Percentiles rank a stretch among this genome's conserved stretches.
Conservation (phyloP, 37 sponge, comb jelly and placozoan genomes). For the Haliclona indistincta region DNA sequence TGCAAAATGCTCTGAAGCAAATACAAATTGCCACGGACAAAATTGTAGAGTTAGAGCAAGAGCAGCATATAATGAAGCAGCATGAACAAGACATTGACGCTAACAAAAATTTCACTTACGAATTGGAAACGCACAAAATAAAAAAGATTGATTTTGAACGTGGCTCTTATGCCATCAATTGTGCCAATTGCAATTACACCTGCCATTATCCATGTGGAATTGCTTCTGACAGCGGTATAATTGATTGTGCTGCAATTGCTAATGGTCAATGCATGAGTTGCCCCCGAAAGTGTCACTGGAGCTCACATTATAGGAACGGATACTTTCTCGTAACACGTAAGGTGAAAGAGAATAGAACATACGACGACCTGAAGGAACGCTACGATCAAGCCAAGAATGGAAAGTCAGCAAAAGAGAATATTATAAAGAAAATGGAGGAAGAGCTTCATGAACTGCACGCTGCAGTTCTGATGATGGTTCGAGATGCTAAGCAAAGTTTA, state of each 20-base stretch:
- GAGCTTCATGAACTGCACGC: too few species aligned
- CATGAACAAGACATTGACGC: constrained; percentile 32
- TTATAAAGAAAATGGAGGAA: too few species aligned
- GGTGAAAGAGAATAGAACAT: too few species aligned
- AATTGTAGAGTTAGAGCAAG: constrained; percentile 42
- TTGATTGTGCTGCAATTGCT: constrained; percentile 63
- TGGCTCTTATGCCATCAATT: constrained; percentile 66
- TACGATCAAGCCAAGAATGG: too few species aligned
- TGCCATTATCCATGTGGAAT: constrained; percentile 58
- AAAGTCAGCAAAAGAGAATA: too few species aligned
- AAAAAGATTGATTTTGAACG: constrained; percentile 16
- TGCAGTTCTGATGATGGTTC: too few species aligned
- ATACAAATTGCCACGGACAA: constrained; percentile 26
- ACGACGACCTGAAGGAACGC: too few species aligned
- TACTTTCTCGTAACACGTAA: too few species aligned
- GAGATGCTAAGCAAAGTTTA: too few species aligned
- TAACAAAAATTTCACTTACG: constrained; percentile 61
- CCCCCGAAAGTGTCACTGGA: too few species aligned
- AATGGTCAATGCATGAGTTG: too few species aligned
- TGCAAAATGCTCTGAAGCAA: constrained; percentile 35
- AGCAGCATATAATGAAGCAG: constrained; percentile 27
- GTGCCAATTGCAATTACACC: constrained; percentile 65
- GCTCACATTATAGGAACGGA: too few species aligned
- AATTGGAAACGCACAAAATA: constrained; percentile 14
- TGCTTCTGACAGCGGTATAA: constrained; percentile 43